phyloP scores from a whole-genome alignment of 1,140 invertebrate species.

The Anadara kagoshimensis region DNA sequence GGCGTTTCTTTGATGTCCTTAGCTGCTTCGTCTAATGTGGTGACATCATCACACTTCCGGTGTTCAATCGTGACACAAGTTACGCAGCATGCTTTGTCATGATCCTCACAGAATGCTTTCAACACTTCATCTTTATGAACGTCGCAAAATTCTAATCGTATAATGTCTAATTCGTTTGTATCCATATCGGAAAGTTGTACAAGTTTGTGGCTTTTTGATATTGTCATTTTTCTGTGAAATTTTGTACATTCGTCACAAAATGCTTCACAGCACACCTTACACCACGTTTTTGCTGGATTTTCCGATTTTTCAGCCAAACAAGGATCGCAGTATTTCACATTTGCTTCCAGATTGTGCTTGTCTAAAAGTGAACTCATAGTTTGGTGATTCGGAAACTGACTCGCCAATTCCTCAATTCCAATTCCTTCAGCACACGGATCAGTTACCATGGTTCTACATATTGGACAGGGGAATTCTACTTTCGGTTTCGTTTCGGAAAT shows the following conservation, averaged over 20 bases:
- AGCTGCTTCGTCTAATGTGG: slow-evolving; percentile 22
- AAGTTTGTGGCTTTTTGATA: slow-evolving; percentile 29
- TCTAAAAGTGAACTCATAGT: neutral
- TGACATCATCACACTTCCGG: slow-evolving; percentile 28
- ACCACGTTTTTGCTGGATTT: slow-evolving; percentile 14
- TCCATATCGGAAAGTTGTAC: slow-evolving; percentile 17
- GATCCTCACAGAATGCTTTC: slow-evolving; percentile 29
- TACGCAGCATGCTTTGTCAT: slow-evolving; percentile 31
- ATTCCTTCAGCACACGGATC: slow-evolving; percentile 2
- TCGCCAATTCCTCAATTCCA: slow-evolving; percentile 1
- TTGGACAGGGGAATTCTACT: slow-evolving; percentile 6
- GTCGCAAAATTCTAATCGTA: slow-evolving; percentile 8
- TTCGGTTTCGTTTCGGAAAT: slow-evolving; percentile 2
- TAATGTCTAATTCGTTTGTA: slow-evolving; percentile 16
- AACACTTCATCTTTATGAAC: slow-evolving; percentile 23
- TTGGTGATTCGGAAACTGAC: slow-evolving; percentile 8
- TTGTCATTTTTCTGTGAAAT: slow-evolving; percentile 26
- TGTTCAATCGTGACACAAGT: slow-evolving; percentile 32
- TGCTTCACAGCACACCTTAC: slow-evolving; percentile 31
- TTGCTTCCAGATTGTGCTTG: slow-evolving; percentile 13
- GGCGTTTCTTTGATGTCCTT: neutral
- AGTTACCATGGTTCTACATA: slow-evolving; percentile 20
- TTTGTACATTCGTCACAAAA: slow-evolving; percentile 26
- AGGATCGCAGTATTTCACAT: slow-evolving; percentile 19
- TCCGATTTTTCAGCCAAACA: slow-evolving; percentile 19